Conservation (phyloP, 2,113 vertebrate species). For the Nymphicus hollandicus region DNA sequence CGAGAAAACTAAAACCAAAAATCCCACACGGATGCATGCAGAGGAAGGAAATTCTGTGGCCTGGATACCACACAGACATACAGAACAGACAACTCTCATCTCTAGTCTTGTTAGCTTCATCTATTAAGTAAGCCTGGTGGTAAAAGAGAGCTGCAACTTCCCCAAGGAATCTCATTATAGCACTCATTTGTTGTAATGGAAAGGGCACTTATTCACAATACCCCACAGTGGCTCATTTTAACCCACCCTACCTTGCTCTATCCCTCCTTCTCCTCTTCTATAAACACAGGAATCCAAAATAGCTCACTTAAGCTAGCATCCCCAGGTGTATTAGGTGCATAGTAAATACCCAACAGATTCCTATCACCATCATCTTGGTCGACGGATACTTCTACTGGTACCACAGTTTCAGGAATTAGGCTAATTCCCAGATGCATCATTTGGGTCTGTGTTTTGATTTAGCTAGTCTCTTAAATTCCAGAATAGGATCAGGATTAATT, state of each 20-base stretch:
- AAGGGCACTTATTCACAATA: slow-evolving; percentile 10
- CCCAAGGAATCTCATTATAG: slow-evolving; percentile 18
- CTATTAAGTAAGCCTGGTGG: slow-evolving; percentile 10
- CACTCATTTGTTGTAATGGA: slow-evolving; percentile 8
- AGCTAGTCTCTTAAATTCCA: not conserved
- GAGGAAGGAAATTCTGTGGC: not conserved
- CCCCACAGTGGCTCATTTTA: not conserved
- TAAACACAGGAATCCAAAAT: not conserved
- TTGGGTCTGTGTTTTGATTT: not conserved
- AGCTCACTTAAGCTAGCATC: not conserved
- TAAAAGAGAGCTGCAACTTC: slow-evolving; percentile 31
- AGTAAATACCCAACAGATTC: not conserved
- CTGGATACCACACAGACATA: not conserved
- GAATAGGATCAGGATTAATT: not conserved
- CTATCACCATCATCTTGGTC: not conserved
- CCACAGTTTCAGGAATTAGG: not conserved
- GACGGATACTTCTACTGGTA: not conserved
- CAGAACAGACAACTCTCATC: not conserved
- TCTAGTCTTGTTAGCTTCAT: slow-evolving; percentile 16
- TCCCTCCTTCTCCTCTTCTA: not conserved
- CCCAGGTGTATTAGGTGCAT: not conserved
- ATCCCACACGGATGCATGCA: not conserved
- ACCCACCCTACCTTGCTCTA: not conserved
- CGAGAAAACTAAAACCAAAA: not conserved
- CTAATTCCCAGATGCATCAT: not conserved